Evolutionary conservation across 30 jellyfish, hydroid and myxozoan species (phyloP).

Genomic region (Aurelia sp.): DNA sequence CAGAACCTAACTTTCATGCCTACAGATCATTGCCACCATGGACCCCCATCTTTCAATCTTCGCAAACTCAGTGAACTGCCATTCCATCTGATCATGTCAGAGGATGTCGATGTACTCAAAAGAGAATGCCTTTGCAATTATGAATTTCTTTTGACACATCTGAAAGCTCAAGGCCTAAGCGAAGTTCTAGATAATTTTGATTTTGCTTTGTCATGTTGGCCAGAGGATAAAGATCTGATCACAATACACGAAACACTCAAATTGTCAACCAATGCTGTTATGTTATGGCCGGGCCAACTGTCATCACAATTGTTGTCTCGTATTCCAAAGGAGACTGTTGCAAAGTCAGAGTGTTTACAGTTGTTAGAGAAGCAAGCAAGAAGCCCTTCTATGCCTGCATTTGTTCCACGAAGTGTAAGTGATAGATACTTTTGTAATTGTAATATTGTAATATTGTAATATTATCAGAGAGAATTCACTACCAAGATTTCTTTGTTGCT

Average conservation of each 20-base stretch:
- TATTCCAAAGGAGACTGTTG: slow-evolving; percentile 28
- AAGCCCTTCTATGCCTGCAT: slow-evolving; percentile 67
- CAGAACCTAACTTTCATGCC: slow-evolving; percentile 54
- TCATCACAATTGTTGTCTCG: slow-evolving; percentile 78
- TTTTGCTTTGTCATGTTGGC: slow-evolving; percentile 59
- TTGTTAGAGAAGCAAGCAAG: slow-evolving; percentile 52
- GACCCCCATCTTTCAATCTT: slow-evolving; percentile 50
- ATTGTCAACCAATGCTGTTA: slow-evolving; percentile 67
- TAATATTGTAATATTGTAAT: too few relatives aligned
- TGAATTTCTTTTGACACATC: slow-evolving; percentile 69
- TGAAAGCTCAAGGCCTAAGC: slow-evolving; percentile 67
- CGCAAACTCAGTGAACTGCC: slow-evolving; percentile 91
- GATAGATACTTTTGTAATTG: too few relatives aligned
- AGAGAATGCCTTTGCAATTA: slow-evolving; percentile 71
- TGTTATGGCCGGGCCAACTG: slow-evolving; percentile 78
- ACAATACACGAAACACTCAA: slow-evolving; percentile 58
- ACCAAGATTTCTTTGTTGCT: not conserved
- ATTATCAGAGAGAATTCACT: not conserved
- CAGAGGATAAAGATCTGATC: slow-evolving; percentile 57
- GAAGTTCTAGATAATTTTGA: slow-evolving; percentile 54
- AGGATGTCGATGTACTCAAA: slow-evolving; percentile 55
- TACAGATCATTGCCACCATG: slow-evolving; percentile 61
- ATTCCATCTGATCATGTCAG: slow-evolving; percentile 46
- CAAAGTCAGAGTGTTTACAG: slow-evolving; percentile 29
- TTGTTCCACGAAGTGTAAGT: slow-evolving; percentile 61